Evolutionary conservation across 2,113 vertebrate genomes (phyloP), one percentile per base, ranked within the genome.

Genomic region (Nothobranchius kuhntae): DNA sequence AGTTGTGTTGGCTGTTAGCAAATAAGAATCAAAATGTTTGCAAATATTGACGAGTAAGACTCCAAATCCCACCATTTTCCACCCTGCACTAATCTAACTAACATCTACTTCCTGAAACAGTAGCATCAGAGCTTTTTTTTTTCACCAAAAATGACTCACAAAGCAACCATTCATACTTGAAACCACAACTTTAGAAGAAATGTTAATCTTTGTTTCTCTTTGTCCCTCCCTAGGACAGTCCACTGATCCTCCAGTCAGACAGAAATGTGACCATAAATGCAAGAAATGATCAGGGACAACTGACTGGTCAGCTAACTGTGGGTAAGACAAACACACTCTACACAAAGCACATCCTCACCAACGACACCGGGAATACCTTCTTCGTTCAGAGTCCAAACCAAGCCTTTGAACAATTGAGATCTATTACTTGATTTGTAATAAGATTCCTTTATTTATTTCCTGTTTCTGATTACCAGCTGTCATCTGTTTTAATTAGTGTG

Each of bases 211-310:
- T 91, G 71, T 90, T 8, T 85, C 74, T n/a, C n/a, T 26, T 35
- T 2, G 77, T 26, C 85, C 55, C 30, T 59, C 88, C 89, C 77
- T 73, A 99, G 98, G 98, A 98, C 90, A 98, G 95, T 86, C 95
- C 96, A 59, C 83, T 99, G 93, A 90, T 98, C 86, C 93, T 99
- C 85, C 98, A 99, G 83, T 99, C 98, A 71, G 97, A 98, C 92
- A 95, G 96, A 75, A 99, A 99, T 85, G 96, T 99, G 84, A 99
- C 98, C 57, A 93, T 99, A 90, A 99, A 99, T 81, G 97, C 98
- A 26, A 92, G 98, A 81, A 99, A 98, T 83, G 92, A 95, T 87
- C 93, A 95, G 89, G 97, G 97, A 71, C 95, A 99, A 65, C 92
- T 99, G 89, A 99, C 96, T 63, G 97, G 98, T 91, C 98, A 98